Conservation (phyloP, 2,797 vertebrate genomes). For the Anas capensis region DNA sequence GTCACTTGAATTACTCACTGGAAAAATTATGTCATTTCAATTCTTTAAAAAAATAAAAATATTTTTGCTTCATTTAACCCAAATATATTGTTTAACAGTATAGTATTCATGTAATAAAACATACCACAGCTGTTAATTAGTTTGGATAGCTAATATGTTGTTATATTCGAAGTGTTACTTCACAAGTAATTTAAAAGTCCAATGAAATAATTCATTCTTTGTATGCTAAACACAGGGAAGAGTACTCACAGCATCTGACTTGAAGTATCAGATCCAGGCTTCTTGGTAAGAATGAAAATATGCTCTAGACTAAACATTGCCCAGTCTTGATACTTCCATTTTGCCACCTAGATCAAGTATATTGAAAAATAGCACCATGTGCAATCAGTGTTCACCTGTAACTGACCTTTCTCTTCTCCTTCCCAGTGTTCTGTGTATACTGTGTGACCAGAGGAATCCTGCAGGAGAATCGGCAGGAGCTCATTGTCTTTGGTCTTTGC, state of each 20-base stretch:
- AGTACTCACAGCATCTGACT: not conserved
- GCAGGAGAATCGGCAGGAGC: slow-evolving; percentile 90
- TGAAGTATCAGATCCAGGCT: not conserved
- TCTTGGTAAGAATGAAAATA: not conserved
- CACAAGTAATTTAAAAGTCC: not conserved
- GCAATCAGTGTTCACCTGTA: not conserved
- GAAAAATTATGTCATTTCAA: not conserved
- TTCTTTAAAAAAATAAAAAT: not conserved
- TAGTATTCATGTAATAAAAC: not conserved
- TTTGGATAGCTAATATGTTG: not conserved
- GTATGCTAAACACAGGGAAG: not conserved
- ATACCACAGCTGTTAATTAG: not conserved
- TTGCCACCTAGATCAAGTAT: accelerated
- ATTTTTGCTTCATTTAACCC: not conserved
- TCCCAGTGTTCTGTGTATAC: slow-evolving; percentile 87
- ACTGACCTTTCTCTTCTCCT: not conserved
- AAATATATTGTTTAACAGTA: too few relatives aligned
- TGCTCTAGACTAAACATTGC: accelerated
- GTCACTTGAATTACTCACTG: not conserved
- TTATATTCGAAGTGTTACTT: not conserved
- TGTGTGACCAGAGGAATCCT: slow-evolving; percentile 86
- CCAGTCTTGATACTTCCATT: accelerated
- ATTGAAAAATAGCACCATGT: accelerated
- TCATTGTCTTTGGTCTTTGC: slow-evolving; percentile 83
- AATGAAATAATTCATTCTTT: not conserved